Conservation (phyloP, 2,113 vertebrate species). For the Bothrops jararaca region DNA sequence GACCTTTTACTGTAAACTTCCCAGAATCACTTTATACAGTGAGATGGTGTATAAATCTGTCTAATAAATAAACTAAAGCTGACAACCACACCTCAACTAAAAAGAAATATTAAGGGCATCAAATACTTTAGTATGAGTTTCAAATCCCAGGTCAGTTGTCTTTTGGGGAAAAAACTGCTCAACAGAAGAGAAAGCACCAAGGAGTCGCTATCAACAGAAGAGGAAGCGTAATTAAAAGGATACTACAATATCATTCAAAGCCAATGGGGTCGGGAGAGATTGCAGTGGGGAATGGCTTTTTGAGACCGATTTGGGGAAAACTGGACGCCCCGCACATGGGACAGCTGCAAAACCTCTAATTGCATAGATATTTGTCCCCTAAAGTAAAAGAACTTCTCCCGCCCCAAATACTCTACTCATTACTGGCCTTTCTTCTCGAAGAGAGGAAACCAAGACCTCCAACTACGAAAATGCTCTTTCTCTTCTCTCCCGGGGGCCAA, state of each 20-base stretch:
- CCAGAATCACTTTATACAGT: background rate
- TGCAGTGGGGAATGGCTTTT: background rate
- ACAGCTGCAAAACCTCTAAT: background rate
- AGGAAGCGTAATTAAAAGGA: background rate
- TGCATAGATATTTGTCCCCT: no score
- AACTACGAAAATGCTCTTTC: background rate
- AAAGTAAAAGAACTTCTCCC: background rate
- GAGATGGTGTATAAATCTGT: background rate
- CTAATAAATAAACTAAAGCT: constrained; percentile 37
- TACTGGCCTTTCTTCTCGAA: background rate
- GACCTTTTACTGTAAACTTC: background rate
- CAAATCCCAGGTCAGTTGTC: background rate
- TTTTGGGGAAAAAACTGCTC: background rate
- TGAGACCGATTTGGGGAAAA: background rate
- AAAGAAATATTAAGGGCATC: constrained; percentile 2
- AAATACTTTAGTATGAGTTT: background rate
- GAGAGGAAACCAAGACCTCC: background rate
- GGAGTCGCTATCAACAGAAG: background rate
- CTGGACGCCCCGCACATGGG: background rate
- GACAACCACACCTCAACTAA: constrained; percentile 24
- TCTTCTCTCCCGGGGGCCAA: background rate
- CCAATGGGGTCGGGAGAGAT: background rate
- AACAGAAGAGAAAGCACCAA: background rate
- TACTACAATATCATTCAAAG: background rate
- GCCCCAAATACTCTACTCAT: no score